phyloP scores from a whole-genome alignment of 2,113 vertebrate species.

The Pimephales promelas region DNA sequence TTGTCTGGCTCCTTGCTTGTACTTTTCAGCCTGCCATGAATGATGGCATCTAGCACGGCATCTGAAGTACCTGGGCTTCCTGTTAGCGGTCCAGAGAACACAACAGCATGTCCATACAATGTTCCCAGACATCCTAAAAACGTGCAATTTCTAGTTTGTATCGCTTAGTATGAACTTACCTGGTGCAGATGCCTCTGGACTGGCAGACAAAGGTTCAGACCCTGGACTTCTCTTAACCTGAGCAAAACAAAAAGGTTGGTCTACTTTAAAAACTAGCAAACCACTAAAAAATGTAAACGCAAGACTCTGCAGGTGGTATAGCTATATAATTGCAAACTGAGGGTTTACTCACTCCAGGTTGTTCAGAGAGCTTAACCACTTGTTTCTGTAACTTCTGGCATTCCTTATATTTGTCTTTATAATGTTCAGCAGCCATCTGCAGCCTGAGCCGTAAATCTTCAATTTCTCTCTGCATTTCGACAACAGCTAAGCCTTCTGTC shows the following conservation, averaged over 20 bases:
- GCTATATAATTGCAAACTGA: background rate
- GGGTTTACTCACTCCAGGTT: slow-evolving; percentile 83
- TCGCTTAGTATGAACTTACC: slow-evolving; percentile 58
- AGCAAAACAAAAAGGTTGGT: slow-evolving; percentile 41
- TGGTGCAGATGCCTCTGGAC: slow-evolving; percentile 76
- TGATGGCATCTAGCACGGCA: slow-evolving; percentile 81
- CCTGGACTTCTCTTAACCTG: slow-evolving; percentile 70
- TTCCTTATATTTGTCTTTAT: slow-evolving; percentile 98
- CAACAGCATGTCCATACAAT: background rate
- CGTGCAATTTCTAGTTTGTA: background rate
- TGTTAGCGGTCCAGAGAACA: slow-evolving; percentile 54
- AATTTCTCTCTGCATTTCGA: slow-evolving; percentile 92
- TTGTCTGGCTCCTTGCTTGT: slow-evolving; percentile 90
- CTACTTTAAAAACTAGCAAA: background rate
- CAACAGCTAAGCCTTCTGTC: slow-evolving; percentile 75
- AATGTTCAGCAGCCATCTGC: slow-evolving; percentile 98
- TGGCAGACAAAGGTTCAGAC: slow-evolving; percentile 70
- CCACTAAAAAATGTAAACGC: background rate
- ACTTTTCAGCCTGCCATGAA: slow-evolving; percentile 88
- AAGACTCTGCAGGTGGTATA: background rate
- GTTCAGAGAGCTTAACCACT: slow-evolving; percentile 87
- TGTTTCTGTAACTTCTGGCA: slow-evolving; percentile 96
- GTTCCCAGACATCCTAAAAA: background rate
- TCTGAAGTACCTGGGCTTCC: slow-evolving; percentile 81
- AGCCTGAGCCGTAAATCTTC: slow-evolving; percentile 96